Conservation (phyloP, 2,113 vertebrate species). For the Fregetta grallaria region DNA sequence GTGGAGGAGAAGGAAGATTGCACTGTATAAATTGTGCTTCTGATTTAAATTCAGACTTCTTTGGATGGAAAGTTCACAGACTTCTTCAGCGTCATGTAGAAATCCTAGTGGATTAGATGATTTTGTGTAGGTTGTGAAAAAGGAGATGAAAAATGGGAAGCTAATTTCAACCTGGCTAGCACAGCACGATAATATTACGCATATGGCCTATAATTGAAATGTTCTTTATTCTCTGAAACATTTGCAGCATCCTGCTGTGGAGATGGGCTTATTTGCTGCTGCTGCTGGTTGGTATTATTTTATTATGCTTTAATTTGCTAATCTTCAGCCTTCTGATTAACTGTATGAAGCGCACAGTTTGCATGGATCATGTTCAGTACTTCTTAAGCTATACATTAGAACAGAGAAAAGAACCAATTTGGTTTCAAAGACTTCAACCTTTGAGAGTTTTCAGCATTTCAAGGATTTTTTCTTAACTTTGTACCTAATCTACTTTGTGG, state of each 20-base stretch:
- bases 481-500: background rate
- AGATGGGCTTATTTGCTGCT: slow-evolving; percentile 19
- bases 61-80: background rate
- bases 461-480: background rate
- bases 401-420: background rate
- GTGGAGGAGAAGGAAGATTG: background rate
- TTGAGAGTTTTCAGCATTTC: background rate
- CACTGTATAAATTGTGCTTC: background rate
- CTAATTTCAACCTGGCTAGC: slow-evolving; percentile 19
- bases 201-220: slow-evolving; percentile 1
- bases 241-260: background rate
- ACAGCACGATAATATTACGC: background rate
- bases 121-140: background rate
- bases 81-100: background rate
- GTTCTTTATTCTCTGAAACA: slow-evolving; percentile 3
- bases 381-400: background rate
- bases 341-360: background rate
- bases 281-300: background rate
- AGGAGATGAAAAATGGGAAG: background rate
- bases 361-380: background rate
- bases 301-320: slow-evolving; percentile 24
- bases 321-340: background rate
- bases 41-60: background rate
- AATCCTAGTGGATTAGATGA: background rate
- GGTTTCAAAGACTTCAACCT: background rate